These are phyloP conservation scores for Myrmecophaga tridactyla DNA, from an alignment of 2,113 vertebrate species.

Conservation along the genomic window DNA sequence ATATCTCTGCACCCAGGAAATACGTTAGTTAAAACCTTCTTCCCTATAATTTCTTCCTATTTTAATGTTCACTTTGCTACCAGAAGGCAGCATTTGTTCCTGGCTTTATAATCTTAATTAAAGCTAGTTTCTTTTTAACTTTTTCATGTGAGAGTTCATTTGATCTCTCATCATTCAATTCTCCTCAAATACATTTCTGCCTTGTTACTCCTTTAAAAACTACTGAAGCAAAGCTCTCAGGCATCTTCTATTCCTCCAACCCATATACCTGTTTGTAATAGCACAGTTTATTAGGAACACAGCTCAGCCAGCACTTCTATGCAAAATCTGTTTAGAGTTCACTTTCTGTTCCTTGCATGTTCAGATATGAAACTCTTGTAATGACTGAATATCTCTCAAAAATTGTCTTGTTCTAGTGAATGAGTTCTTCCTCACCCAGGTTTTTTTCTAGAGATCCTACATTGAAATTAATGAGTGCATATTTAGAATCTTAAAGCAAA, in stretches of 20 bases:
- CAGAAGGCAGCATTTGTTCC: background rate
- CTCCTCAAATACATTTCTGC: background rate
- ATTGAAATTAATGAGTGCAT: background rate
- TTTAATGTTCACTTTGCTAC: background rate
- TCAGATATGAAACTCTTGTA: background rate
- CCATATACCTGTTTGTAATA: accelerated
- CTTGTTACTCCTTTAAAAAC: background rate
- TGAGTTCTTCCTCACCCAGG: accelerated
- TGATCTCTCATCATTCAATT: background rate
- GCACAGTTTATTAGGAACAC: background rate
- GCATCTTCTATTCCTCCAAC: background rate
- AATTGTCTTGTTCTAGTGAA: background rate
- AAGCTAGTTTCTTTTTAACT: background rate
- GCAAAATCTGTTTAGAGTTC: background rate
- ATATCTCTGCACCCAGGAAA: background rate
- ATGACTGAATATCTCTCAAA: background rate
- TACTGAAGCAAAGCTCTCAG: background rate
- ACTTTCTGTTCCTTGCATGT: background rate
- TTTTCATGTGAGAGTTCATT: background rate
- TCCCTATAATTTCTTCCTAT: background rate
- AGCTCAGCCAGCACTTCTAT: background rate
- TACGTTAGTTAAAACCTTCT: background rate
- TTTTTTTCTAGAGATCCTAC: background rate
- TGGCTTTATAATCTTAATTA: background rate
- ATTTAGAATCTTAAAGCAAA: slow-evolving; percentile 17